Evolutionary conservation across 2,113 vertebrate genomes (phyloP), one percentile per base, ranked within the genome.

Genomic region (Lagenorhynchus albirostris): DNA sequence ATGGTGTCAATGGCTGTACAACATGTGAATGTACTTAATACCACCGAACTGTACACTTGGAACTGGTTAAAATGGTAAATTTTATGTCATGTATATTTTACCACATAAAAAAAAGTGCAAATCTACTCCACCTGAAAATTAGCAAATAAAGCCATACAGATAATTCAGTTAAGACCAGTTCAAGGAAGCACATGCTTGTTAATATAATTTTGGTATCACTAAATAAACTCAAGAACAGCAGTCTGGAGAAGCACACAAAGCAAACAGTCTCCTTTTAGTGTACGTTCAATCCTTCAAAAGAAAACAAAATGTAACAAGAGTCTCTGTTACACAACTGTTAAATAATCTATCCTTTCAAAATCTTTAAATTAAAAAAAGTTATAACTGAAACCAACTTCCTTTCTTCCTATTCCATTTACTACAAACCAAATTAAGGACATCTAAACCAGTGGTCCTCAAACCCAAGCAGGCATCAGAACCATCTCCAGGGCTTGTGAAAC

Each of bases 21-120:
- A 12, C 26, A 2, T 1, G 15, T 6, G n/a, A 36, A 58, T 29
- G 8, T 38, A 9, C 31, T 11, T 7, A 21, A 4, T 15, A 31
- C 7, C 91, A 33, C 12, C 12, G 70, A 68, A 18, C 0, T 11
- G 23, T 5, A 31, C 23, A 20, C 25, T 31, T 44, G 44, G 14
- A 79, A 62, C 68, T 6, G 65, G 26, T 21, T 47, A 26, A 26
- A 8, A 38, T 2, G 33, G 33, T 20, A 68, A 31, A 12, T 60
- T 36, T 60, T 50, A 38, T 33, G 5, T 20, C 21, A 8, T 1
- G 29, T 53, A 2, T 63, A 41, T n/a, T 18, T 91, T 41, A 65
- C 65, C 53, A 63, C n/a, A 29, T 31, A 47, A 21, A 50, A 70
- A 18, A 82, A 0, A 68, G 3, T 33, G 38, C 11, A 67, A 68